Base-by-base conservation (phyloP, 92 coral and sea anemone genomes). In the Muricea muricata region DNA sequence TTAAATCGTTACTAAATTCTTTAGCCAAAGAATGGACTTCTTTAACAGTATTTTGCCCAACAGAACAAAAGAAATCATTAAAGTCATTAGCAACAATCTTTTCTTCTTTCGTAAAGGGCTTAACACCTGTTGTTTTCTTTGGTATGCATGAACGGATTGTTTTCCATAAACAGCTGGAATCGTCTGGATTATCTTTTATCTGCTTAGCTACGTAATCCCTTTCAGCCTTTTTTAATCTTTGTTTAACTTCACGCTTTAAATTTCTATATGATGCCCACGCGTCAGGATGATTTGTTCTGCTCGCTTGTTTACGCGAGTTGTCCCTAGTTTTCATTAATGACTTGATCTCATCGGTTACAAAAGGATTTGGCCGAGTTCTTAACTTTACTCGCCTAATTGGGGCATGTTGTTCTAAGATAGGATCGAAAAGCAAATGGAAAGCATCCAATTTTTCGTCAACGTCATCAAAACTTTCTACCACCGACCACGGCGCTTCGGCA, bases 381-480 rank as follows among this genome's bases (percentile, higher is more conserved):
- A 54, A 13, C 56, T 35, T 89, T 39, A 84, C 65, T 14, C 48
- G 54, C 55, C 75, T 89, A 31, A 85, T 37, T 0, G 87, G 84
- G 0, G 93, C 93, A 72, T 89, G 84, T 50, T 86, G 73, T 20
- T 81, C 90, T 17, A n/a, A 30, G 6, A 63, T 30, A 10, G 31
- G 70, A 6, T 63, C 37, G 25, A 63, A 63, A 9, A 63, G 24
- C 15, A 67, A 28, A 58, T 65, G 65, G 39, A 80, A 73, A 34
- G 87, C 93, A 21, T 86, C 1, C 1, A 90, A 50, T 68, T 82
- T 86, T 54, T 85, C 93, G 5, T 85, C 87, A 0, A 85, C 87
- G 57, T 89, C 90, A 24, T 81, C 84, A 20, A 89, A 86, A 55
- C 24, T 25, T 13, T 63, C 70, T 25, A 25, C 15, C 28, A 63